A percentile compares a stretch with the other conserved stretches of the same genome.
These are phyloP conservation scores for Eutolmus rufibarbis DNA, from an alignment of 2,888 invertebrate genomes.

Conservation along the genomic window DNA sequence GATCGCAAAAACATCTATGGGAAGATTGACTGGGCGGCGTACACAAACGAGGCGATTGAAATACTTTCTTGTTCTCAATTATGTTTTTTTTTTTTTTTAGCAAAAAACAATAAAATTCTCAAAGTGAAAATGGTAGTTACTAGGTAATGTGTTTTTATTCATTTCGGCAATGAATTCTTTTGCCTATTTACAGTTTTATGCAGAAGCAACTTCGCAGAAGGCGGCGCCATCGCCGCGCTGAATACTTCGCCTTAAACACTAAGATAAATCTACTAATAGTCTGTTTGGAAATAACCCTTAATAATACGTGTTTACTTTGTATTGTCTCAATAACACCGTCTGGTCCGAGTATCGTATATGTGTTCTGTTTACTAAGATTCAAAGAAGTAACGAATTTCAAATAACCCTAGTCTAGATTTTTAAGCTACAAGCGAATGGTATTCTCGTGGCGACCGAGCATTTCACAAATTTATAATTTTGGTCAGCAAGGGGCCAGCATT, in stretches of 20 bases:
- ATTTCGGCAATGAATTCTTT: neutral
- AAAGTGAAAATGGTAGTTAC: neutral
- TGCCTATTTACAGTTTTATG: neutral
- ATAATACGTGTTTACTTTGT: conserved; percentile 5
- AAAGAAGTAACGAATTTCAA: conserved; percentile 11
- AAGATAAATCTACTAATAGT: neutral
- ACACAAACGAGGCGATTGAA: neutral
- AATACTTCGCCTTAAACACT: conserved; percentile 3
- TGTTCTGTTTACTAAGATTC: conserved; percentile 3
- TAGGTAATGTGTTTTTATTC: neutral
- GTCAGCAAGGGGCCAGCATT: neutral
- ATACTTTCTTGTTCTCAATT: neutral
- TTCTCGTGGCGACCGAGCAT: neutral
- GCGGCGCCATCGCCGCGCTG: neutral
- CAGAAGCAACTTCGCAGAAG: neutral
- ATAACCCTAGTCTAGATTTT: conserved; percentile 1
- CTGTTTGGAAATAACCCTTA: conserved; percentile 15
- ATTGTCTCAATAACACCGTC: conserved; percentile 34
- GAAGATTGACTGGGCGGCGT: neutral
- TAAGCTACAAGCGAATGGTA: neutral
- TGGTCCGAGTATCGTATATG: conserved; percentile 23
- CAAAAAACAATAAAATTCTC: neutral
- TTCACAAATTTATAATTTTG: neutral
- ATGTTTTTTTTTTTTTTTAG: neutral
- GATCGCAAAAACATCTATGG: neutral